phyloP scores from a whole-genome alignment of 2,888 invertebrate genomes.

The Drosophila hawaiiensis region DNA sequence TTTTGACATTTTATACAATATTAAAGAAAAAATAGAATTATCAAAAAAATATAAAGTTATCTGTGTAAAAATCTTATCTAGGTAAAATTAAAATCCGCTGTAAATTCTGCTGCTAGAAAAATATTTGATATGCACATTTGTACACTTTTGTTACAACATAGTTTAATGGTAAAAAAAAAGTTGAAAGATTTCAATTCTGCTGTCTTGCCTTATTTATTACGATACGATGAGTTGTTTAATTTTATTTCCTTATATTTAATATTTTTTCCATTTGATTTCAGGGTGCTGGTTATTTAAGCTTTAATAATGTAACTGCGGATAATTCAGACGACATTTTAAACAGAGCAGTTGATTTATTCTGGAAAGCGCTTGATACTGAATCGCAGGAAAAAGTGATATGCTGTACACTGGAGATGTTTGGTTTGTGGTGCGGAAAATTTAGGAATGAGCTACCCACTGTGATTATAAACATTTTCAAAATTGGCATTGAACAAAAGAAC shows the following conservation, averaged over 20 bases:
- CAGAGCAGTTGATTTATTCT: conserved; percentile 88
- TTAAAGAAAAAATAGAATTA: too few relatives aligned
- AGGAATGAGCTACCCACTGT: conserved; percentile 88
- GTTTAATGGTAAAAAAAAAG: neutral
- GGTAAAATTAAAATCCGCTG: neutral
- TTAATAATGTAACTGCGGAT: conserved; percentile 88
- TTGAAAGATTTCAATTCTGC: neutral
- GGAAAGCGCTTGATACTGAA: conserved; percentile 93
- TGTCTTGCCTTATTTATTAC: neutral
- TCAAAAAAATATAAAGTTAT: too few relatives aligned
- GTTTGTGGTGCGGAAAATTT: conserved; percentile 91
- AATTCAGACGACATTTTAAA: conserved; percentile 87
- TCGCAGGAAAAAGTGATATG: conserved; percentile 96
- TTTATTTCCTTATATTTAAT: neutral
- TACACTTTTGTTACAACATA: neutral
- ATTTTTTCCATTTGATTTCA: conserved; percentile 52
- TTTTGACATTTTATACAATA: neutral
- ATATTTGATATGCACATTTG: neutral
- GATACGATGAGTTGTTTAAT: neutral
- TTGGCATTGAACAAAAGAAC: conserved; percentile 91
- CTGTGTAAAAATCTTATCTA: neutral
- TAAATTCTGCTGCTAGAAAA: neutral
- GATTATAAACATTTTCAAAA: conserved; percentile 89
- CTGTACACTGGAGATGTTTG: conserved; percentile 92
- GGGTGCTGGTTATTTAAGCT: conserved; percentile 91